phyloP scores from a whole-genome alignment of 2,113 vertebrate species.

The Falco punctatus region DNA sequence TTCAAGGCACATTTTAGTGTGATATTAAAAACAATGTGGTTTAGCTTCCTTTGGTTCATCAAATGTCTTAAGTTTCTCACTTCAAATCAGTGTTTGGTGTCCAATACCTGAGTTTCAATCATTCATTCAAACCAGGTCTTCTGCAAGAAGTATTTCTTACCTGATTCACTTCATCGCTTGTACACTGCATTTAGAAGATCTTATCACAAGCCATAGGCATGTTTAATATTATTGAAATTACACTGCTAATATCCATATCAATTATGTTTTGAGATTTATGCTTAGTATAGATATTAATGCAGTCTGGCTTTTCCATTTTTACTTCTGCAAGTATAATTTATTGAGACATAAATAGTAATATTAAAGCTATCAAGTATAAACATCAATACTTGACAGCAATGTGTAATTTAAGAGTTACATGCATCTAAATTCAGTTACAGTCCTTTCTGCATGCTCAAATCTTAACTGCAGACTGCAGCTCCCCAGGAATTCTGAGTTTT shows the following conservation, averaged over 20 bases:
- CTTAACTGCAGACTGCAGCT: conserved; percentile 52
- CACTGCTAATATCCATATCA: conserved; percentile 65
- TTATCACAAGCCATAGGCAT: conserved; percentile 24
- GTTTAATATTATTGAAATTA: conserved; percentile 68
- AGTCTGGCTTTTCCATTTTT: conserved; percentile 59
- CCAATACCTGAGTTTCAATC: neutral
- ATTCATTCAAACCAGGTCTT: conserved; percentile 50
- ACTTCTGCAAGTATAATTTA: conserved; percentile 70
- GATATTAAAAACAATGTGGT: neutral
- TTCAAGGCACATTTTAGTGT: neutral
- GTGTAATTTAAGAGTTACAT: conserved; percentile 65
- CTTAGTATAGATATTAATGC: conserved; percentile 65
- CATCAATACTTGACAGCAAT: conserved; percentile 66
- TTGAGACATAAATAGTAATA: conserved; percentile 74
- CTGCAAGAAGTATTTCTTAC: conserved; percentile 1
- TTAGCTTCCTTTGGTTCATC: neutral
- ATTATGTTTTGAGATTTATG: conserved; percentile 67
- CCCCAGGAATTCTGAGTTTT: conserved; percentile 56
- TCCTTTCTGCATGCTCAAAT: conserved; percentile 62
- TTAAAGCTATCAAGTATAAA: conserved; percentile 72
- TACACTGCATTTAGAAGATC: conserved; percentile 36
- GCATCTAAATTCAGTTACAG: conserved; percentile 57
- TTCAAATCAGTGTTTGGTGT: neutral
- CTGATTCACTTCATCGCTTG: conserved; percentile 30
- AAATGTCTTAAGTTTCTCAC: neutral